Evolutionary conservation across 2,113 vertebrate species (phyloP).

Genomic region (Daphoenositta chrysoptera): DNA sequence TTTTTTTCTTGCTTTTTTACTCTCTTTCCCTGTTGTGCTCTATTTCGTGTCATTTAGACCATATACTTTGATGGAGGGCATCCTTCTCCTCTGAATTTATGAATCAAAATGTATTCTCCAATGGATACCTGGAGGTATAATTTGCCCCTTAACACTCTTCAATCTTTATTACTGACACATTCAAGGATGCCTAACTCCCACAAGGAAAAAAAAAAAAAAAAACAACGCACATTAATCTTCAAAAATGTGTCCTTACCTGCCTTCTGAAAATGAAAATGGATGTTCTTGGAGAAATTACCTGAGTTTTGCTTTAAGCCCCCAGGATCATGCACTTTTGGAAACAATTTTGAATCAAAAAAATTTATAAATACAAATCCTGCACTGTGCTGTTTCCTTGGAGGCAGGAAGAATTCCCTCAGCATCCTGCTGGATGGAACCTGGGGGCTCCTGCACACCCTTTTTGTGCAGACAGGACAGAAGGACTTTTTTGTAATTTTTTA

Average conservation of each 20-base stretch:
- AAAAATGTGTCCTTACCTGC: constrained; percentile 35
- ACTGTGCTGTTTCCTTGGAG: background rate
- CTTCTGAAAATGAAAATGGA: constrained; percentile 41
- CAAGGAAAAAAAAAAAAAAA: background rate
- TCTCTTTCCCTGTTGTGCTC: background rate
- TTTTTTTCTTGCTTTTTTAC: background rate
- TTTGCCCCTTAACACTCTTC: constrained; percentile 3
- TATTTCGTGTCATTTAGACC: background rate
- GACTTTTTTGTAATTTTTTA: too few relatives aligned
- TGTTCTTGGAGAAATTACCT: constrained; percentile 34
- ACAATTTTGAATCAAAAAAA: constrained; percentile 6
- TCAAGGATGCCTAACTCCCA: constrained; percentile 49
- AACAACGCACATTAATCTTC: constrained; percentile 13
- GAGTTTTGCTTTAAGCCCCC: constrained; percentile 5
- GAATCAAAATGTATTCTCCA: constrained; percentile 16
- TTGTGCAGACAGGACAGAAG: background rate
- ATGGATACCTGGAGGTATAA: background rate
- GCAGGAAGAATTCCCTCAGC: background rate
- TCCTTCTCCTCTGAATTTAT: constrained; percentile 8
- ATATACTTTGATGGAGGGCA: constrained; percentile 4
- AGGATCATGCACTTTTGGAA: background rate
- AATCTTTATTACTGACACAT: constrained; percentile 49
- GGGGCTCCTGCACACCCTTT: background rate
- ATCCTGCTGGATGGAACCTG: background rate
- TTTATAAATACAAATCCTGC: background rate